Evolutionary conservation across 1,140 invertebrate species (phyloP), one percentile per base, ranked within the genome.

Genomic region (Sminthurinus signatus): DNA sequence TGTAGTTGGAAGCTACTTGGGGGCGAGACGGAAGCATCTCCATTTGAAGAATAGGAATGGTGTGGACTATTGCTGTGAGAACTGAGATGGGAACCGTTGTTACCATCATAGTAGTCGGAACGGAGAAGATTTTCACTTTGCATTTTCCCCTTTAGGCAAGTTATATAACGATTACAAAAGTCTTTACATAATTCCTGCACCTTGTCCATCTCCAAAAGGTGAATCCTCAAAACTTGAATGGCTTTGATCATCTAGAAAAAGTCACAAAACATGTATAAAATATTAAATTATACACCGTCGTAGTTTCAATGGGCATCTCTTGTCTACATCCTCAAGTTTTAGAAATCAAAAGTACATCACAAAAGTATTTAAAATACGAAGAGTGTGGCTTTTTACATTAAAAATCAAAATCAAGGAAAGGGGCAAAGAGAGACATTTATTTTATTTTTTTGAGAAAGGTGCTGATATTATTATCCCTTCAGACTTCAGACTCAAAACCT

Each of bases 161-260:
- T 91, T 67, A 96, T 96, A 80, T 97, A 97, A 48, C 93, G 83
- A 74, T 91, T 91, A 80, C 93, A 96, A 79, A 96, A 97, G 80
- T 96, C 93, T 75, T 95, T 91, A 80, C 94, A 97, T 66, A 97
- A 76, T 79, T 97, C 94, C 78, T 96, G 93, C 29, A 97, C 93
- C 81, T 98, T 92, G 77, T 92, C 89, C 74, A 98, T 79, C 77
- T 98, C 95, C 68, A 98, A 78, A 28, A 98, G 82, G 79, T 98
- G 95, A 77, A 97, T 96, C 71, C 94, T 81, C 60, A 98, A 80
- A 32, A 98, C 95, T 83, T 97, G 94, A 75, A 96, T 95, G 58
- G 93, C 91, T 80, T 96, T 95, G 73, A 97, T 92, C 93, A 97
- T 97, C 85, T 68, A 50, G 91, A 78, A 60, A 81, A 79, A 74